Conservation (phyloP, 2,888 invertebrate genomes). For the Agrypnus murinus region DNA sequence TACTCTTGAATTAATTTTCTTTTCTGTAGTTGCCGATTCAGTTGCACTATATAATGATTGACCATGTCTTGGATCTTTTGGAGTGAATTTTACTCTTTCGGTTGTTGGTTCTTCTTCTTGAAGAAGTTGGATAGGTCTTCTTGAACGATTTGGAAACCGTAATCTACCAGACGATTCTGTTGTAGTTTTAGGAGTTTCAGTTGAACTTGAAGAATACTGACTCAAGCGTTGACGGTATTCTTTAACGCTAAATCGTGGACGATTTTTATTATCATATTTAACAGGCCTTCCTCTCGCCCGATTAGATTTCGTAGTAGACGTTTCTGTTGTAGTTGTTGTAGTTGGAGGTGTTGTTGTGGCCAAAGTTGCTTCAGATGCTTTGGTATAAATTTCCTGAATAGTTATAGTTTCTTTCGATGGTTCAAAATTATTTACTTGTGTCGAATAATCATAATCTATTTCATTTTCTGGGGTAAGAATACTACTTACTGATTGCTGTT, state of each 20-base stretch:
- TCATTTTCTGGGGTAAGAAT: conserved; percentile 65
- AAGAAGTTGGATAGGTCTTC: conserved; percentile 69
- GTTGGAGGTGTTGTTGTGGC: conserved; percentile 45
- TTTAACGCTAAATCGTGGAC: conserved; percentile 85
- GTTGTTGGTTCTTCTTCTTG: conserved; percentile 68
- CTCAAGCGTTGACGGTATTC: conserved; percentile 82
- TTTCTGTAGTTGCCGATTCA: conserved; percentile 54
- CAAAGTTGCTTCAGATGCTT: conserved; percentile 40
- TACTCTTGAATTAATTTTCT: conserved; percentile 63
- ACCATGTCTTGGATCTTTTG: conserved; percentile 67
- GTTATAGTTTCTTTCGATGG: conserved; percentile 50
- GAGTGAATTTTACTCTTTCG: conserved; percentile 67
- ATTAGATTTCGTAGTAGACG: conserved; percentile 60
- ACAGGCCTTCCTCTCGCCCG: conserved; percentile 70
- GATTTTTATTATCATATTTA: conserved; percentile 74
- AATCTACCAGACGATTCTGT: conserved; percentile 64
- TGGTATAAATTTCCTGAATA: conserved; percentile 52
- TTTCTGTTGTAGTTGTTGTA: conserved; percentile 55
- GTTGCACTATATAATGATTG: conserved; percentile 56
- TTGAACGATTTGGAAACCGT: conserved; percentile 72
- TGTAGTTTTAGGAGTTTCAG: conserved; percentile 23
- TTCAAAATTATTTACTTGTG: conserved; percentile 38
- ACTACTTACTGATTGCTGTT: conserved; percentile 52
- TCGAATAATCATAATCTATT: conserved; percentile 59
- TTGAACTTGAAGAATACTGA: conserved; percentile 70